phyloP scores from a whole-genome alignment of 2,797 vertebrate species.

The Dipus sagitta region DNA sequence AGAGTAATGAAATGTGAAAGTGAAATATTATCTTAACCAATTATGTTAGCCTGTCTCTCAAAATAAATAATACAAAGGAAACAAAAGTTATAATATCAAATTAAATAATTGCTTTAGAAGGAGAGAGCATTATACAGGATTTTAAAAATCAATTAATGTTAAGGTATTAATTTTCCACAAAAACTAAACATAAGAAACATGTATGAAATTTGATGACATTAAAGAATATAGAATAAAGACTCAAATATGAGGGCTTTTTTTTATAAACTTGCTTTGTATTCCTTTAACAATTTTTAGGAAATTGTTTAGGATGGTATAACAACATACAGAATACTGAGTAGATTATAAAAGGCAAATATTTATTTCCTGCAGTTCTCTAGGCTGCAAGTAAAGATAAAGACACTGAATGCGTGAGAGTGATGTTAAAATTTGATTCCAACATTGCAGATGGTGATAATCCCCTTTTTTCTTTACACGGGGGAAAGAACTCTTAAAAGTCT shows the following conservation, averaged over 20 bases:
- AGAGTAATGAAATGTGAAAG: not conserved
- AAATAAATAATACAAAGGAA: not conserved
- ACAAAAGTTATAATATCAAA: not conserved
- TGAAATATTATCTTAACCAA: not conserved
- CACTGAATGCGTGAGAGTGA: not conserved
- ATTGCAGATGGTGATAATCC: not conserved
- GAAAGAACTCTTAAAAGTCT: not conserved
- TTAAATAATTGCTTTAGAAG: not conserved
- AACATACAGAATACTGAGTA: not conserved
- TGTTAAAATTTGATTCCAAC: not conserved
- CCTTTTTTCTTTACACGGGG: not conserved
- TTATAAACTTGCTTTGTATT: not conserved
- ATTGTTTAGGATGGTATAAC: not conserved
- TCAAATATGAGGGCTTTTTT: not conserved
- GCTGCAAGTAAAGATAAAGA: not conserved
- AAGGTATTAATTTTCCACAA: not conserved
- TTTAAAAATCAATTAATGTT: not conserved
- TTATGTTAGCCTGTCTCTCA: not conserved
- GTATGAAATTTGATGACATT: not conserved
- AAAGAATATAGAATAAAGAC: not conserved
- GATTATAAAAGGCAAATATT: not conserved
- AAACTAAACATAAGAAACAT: not conserved
- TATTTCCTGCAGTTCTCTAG: not conserved
- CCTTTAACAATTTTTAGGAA: not conserved
- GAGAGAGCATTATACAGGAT: too few relatives aligned